Conservation (phyloP, 1,140 invertebrate species). For the Trichomalopsis sarcophagae region DNA sequence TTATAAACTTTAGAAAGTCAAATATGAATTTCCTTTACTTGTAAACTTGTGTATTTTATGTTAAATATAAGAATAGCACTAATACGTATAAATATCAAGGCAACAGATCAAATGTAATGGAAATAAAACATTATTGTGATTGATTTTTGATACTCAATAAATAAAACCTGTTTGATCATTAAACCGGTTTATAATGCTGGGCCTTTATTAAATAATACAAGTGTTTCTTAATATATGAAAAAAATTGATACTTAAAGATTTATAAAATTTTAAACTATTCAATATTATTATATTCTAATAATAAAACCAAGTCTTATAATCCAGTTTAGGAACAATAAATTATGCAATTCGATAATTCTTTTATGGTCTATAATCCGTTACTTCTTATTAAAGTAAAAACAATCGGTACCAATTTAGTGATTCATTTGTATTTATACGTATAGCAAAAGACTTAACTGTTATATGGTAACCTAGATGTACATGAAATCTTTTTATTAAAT, state of each 20-base stretch:
- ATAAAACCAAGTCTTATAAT: neutral
- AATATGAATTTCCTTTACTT: neutral
- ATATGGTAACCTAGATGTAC: neutral
- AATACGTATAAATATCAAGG: slow-evolving; percentile 32
- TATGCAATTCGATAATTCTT: neutral
- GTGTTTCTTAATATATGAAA: neutral
- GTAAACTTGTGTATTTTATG: slow-evolving; percentile 1
- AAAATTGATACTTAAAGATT: neutral
- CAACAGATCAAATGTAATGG: neutral
- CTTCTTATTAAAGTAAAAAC: neutral
- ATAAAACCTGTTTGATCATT: neutral
- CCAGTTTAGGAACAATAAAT: neutral
- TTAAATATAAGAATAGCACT: slow-evolving; percentile 4
- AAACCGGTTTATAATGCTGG: neutral
- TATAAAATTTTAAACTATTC: neutral
- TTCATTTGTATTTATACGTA: slow-evolving; percentile 28
- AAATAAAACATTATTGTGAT: neutral
- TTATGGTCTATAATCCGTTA: neutral
- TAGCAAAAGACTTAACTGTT: neutral
- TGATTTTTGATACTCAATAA: neutral
- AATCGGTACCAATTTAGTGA: neutral
- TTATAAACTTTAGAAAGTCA: neutral
- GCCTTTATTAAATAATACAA: neutral
- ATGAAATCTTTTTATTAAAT: neutral
- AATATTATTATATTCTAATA: neutral